Base-by-base conservation (phyloP, 2,888 invertebrate genomes). In the Trachelus tabidus region DNA sequence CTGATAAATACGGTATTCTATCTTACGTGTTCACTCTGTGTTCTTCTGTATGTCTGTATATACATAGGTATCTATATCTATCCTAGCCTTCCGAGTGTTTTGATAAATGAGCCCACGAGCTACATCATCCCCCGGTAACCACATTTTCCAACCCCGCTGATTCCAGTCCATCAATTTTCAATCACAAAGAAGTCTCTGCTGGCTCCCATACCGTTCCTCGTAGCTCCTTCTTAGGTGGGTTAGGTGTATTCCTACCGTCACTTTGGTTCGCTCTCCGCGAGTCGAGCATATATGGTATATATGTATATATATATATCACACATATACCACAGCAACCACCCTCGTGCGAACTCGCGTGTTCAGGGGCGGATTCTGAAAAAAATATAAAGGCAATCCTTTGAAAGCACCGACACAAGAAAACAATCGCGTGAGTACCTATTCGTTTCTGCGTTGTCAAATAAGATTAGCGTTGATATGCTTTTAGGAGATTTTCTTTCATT, bases 111-210 rank as follows among this genome's bases (percentile, higher is more conserved):
- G 87, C 83, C 83, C 81, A 79, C 81, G 68, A 73, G 68, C 71
- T 71, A 31, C 71, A 79, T 79, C 83, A 77, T 83, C 83, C 84
- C 83, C 78, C 78, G 76, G 76, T 80, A 68, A 35, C 73, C 76
- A 35, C 76, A 75, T 82, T 83, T 80, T 83, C 82, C 81, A 83
- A 82, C 85, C 85, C 84, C 83, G 84, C 82, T 86, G 86, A 89
- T 90, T 90, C 89, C 89, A 85, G 87, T 90, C 89, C 90, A 90
- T 90, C 90, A 90, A 90, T 90, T 90, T 90, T 90, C 90, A 90
- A 90, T 90, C 90, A 89, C 89, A 88, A 89, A 87, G 87, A 86
- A 87, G 81, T 84, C 86, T 84, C 83, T 77, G 80, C 85, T 79
- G 77, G 79, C 77, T 34, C 34, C 15, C 33, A 71, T 71, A 31